Conservation (phyloP, 2,113 vertebrate genomes). For the Perognathus longimembris region DNA sequence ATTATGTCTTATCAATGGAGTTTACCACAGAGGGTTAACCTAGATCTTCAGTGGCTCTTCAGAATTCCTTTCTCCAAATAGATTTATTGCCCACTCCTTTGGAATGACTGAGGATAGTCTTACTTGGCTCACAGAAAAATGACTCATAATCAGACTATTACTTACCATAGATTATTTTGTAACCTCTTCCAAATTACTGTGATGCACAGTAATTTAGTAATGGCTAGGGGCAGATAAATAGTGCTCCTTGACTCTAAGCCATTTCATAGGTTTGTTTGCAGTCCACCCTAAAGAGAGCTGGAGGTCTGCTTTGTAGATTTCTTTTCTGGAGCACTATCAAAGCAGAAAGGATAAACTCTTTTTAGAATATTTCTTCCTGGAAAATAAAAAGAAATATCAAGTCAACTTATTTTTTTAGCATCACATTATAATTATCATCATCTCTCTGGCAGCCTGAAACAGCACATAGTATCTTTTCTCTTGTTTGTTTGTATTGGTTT, state of each 20-base stretch:
- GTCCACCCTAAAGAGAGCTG: background rate
- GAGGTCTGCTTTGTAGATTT: background rate
- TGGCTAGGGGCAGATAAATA: background rate
- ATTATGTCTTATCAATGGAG: background rate
- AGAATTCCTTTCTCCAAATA: slow-evolving; percentile 26
- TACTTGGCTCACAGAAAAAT: slow-evolving; percentile 50
- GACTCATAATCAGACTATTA: slow-evolving; percentile 55
- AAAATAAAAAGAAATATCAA: slow-evolving; percentile 32
- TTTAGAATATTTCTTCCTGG: background rate
- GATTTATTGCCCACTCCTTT: slow-evolving; percentile 48
- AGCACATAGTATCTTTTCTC: background rate
- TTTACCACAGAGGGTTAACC: slow-evolving; percentile 21
- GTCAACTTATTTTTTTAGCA: background rate
- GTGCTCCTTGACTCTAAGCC: background rate
- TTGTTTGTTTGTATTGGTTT: background rate
- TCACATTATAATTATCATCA: background rate
- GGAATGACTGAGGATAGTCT: slow-evolving; percentile 21
- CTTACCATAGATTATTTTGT: slow-evolving; percentile 4
- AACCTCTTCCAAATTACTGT: slow-evolving; percentile 47
- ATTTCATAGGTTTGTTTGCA: background rate
- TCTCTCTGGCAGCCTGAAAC: background rate
- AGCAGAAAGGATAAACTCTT: background rate
- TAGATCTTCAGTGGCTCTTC: background rate
- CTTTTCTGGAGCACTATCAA: background rate
- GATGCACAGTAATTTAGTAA: slow-evolving; percentile 23